phyloP scores from a whole-genome alignment of 92 coral and sea anemone species.

The Scolanthus callimorphus region DNA sequence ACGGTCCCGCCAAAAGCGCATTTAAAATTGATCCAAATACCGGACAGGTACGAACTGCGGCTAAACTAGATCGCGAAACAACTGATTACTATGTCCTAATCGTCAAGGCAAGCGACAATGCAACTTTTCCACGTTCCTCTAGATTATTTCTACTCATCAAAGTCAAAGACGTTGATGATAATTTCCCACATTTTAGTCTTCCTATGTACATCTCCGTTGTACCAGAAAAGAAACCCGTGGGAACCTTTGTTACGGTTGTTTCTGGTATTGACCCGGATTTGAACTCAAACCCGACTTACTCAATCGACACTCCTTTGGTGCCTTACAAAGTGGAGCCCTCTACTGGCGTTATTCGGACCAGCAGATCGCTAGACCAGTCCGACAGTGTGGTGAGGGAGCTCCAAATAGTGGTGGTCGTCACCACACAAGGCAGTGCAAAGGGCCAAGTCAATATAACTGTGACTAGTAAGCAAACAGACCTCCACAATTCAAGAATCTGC shows the following conservation, averaged over 20 bases:
- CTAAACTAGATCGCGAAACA: conserved; percentile 51
- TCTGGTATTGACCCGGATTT: conserved; percentile 41
- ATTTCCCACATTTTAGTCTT: conserved; percentile 60
- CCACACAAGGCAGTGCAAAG: conserved; percentile 1
- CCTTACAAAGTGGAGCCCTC: conserved; percentile 39
- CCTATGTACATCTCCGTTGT: conserved; percentile 46
- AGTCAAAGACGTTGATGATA: conserved; percentile 56
- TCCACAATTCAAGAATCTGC: conserved; percentile 31
- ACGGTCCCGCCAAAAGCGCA: conserved; percentile 51
- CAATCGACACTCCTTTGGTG: background rate
- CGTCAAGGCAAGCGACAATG: conserved; percentile 66
- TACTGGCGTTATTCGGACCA: conserved; percentile 51
- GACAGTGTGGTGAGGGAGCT: conserved; percentile 6
- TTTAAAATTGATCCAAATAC: conserved; percentile 44
- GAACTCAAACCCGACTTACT: conserved; percentile 11
- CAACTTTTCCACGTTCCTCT: conserved; percentile 51
- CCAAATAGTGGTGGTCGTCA: conserved; percentile 9
- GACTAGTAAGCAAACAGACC: conserved; percentile 40
- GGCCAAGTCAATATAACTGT: conserved; percentile 53
- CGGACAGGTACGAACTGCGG: conserved; percentile 34
- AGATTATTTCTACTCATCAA: conserved; percentile 57
- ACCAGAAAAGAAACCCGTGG: conserved; percentile 25
- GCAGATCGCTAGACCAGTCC: conserved; percentile 12
- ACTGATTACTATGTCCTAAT: conserved; percentile 39
- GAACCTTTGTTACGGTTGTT: conserved; percentile 46